Conservation (phyloP, 2,113 vertebrate species). For the Oreochromis tanganicae region DNA sequence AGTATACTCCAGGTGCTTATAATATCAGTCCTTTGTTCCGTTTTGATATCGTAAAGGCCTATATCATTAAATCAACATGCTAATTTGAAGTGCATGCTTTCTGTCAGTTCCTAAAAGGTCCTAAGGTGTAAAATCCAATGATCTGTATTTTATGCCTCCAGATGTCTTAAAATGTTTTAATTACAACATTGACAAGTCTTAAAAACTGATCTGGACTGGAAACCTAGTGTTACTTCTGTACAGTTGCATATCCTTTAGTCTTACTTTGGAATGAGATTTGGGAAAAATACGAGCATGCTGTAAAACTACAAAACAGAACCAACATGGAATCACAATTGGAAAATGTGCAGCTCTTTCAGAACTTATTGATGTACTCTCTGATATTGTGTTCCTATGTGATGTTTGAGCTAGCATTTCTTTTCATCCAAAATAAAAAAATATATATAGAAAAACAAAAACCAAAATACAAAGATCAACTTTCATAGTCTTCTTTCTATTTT, state of each 20-base stretch:
- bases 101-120: not conserved
- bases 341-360: not conserved
- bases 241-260: not conserved
- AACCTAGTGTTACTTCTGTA: not conserved
- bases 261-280: not conserved
- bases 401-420: not conserved
- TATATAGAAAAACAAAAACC: accelerated
- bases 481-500: not conserved
- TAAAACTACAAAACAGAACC: not conserved
- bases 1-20: not conserved
- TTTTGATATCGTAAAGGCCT: not conserved
- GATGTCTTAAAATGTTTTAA: not conserved
- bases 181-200: not conserved
- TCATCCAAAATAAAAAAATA: not conserved
- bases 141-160: not conserved
- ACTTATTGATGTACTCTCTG: not conserved
- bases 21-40: not conserved
- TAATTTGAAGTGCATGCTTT: not conserved
- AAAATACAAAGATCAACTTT: not conserved
- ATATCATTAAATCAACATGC: not conserved
- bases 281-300: not conserved
- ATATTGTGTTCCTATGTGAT: not conserved
- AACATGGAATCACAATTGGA: not conserved
- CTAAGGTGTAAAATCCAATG: not conserved
- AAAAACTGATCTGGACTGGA: not conserved